phyloP scores from a whole-genome alignment of 2,797 vertebrate species.

The Loriculus beryllinus region DNA sequence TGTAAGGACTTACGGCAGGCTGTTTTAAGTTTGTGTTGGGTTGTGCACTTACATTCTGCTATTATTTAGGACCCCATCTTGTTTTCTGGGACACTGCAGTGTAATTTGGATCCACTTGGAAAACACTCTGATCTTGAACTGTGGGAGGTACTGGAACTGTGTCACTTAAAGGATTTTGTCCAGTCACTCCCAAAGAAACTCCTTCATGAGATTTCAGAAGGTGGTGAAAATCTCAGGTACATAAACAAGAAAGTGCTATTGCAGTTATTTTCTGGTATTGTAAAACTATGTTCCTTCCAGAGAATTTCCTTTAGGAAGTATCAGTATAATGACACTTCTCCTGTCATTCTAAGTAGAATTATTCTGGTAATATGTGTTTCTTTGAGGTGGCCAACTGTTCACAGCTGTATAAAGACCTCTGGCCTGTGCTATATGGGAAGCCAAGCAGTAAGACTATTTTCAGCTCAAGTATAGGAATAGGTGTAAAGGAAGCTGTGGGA shows the following conservation, averaged over 20 bases:
- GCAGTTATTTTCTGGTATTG: not conserved
- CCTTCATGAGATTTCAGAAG: slow-evolving; percentile 68
- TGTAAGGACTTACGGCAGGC: not conserved
- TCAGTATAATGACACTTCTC: not conserved
- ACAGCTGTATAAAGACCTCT: not conserved
- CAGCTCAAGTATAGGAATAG: not conserved
- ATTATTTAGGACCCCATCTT: slow-evolving; percentile 61
- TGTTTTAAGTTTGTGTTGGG: not conserved
- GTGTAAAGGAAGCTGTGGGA: not conserved
- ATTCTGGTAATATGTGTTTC: not conserved
- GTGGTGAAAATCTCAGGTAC: slow-evolving; percentile 74
- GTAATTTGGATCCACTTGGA: slow-evolving; percentile 72
- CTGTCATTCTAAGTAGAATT: not conserved
- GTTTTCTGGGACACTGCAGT: slow-evolving; percentile 71
- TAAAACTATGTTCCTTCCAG: not conserved
- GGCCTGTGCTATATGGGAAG: not conserved
- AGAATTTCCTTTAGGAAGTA: not conserved
- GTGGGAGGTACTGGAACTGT: slow-evolving; percentile 70
- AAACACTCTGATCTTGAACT: slow-evolving; percentile 65
- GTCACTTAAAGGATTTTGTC: slow-evolving; percentile 71
- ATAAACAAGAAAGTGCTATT: not conserved
- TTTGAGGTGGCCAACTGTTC: not conserved
- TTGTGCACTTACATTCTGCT: not conserved
- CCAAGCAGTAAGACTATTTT: not conserved
- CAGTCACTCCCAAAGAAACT: slow-evolving; percentile 68